phyloP scores from a whole-genome alignment of 2,113 vertebrate species.

The Corythornis madagascariensis region DNA sequence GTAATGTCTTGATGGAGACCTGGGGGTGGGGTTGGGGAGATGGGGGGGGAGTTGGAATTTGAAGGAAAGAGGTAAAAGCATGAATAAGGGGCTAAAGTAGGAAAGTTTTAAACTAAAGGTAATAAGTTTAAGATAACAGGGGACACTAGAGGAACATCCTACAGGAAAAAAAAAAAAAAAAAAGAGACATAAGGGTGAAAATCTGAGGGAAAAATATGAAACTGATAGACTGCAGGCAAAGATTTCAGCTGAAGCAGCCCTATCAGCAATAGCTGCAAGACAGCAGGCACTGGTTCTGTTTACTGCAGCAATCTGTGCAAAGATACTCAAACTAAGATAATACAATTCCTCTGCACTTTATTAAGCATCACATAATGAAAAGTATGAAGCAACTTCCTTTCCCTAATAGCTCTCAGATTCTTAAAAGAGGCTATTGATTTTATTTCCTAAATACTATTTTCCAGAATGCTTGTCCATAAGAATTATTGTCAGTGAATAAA shows the following conservation, averaged over 20 bases:
- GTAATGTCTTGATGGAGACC: not conserved
- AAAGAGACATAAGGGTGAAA: not conserved
- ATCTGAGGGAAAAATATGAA: not conserved
- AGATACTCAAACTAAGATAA: not conserved
- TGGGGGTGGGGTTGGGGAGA: not conserved
- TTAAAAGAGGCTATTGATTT: conserved; percentile 34
- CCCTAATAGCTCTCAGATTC: not conserved
- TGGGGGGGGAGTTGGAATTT: not conserved
- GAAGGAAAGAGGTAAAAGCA: not conserved
- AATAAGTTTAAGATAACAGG: not conserved
- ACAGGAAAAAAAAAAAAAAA: not conserved
- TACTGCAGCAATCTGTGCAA: conserved; percentile 3
- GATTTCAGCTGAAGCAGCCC: not conserved
- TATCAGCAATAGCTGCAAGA: conserved; percentile 18
- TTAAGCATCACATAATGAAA: conserved; percentile 24
- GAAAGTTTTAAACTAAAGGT: not conserved
- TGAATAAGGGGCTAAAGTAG: not conserved
- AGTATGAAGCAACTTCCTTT: not conserved
- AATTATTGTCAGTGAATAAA: conserved; percentile 41
- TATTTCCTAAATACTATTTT: conserved; percentile 35
- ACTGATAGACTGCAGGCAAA: not conserved
- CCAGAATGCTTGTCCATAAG: not conserved
- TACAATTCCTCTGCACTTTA: conserved; percentile 8
- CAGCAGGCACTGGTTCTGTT: not conserved
- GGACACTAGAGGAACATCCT: not conserved